A percentile compares a stretch with the other conserved stretches of the same genome.
phyloP scores from a whole-genome alignment of 2,888 invertebrate genomes.

The Cephus rjabovi region DNA sequence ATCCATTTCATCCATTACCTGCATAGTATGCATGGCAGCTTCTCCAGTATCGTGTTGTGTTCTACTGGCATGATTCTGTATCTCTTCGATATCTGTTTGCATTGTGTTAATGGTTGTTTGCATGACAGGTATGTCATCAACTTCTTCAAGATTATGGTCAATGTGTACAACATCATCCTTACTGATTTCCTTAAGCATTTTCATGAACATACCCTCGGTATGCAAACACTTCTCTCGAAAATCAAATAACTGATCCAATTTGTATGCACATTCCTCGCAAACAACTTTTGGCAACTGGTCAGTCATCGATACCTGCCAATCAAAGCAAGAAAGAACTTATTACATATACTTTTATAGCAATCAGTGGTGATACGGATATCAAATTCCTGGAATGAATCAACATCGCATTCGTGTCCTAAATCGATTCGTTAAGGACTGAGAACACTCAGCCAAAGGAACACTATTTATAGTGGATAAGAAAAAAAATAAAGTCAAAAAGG shows the following conservation, averaged over 20 bases:
- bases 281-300: constrained; percentile 73
- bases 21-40: constrained; percentile 49
- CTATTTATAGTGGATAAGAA: not conserved
- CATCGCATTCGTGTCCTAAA: not conserved
- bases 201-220: constrained; percentile 69
- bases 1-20: constrained; percentile 59
- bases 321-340: too few species aligned
- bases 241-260: constrained; percentile 70
- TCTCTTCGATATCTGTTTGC: constrained; percentile 43
- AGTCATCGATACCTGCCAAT: constrained; percentile 68
- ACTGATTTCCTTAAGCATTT: constrained; percentile 60
- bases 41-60: constrained; percentile 24
- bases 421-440: not conserved
- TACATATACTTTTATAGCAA: not conserved
- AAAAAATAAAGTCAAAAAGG: too few species aligned
- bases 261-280: constrained; percentile 71
- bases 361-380: not conserved
- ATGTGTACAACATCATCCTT: constrained; percentile 48
- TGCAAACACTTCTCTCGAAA: constrained; percentile 70
- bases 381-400: not conserved
- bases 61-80: constrained; percentile 40
- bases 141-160: constrained; percentile 42
- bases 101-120: constrained; percentile 28
- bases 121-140: constrained; percentile 37
- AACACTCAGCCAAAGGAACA: constrained; percentile 1